These are phyloP conservation scores for Ibycter americanus DNA, from an alignment of 2,797 vertebrate species.

Conservation along the genomic window DNA sequence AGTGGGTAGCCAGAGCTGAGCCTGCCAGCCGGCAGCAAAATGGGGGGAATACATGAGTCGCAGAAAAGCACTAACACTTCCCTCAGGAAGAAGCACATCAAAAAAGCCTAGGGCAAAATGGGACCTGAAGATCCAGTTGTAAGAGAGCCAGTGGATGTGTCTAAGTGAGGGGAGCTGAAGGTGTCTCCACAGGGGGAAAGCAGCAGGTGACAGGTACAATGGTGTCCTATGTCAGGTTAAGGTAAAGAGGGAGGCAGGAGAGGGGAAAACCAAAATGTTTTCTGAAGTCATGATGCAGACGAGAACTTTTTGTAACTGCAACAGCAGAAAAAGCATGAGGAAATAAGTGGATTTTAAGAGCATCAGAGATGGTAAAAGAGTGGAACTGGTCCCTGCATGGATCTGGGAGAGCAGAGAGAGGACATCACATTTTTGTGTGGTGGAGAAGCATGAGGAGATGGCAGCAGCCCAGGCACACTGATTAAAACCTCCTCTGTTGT, in stretches of 20 bases:
- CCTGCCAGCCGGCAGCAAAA: fast-evolving
- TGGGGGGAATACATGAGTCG: not conserved
- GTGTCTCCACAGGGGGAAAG: not conserved
- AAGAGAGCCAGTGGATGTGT: not conserved
- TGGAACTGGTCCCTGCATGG: fast-evolving
- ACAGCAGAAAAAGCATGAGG: not conserved
- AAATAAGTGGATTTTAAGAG: not conserved
- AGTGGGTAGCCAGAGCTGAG: not conserved
- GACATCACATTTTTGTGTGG: fast-evolving
- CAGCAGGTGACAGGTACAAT: not conserved
- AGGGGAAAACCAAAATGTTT: not conserved
- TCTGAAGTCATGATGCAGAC: not conserved
- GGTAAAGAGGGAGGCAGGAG: not conserved
- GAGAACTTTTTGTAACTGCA: not conserved
- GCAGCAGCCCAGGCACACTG: not conserved
- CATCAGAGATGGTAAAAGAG: not conserved
- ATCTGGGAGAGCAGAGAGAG: not conserved
- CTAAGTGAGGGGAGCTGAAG: not conserved
- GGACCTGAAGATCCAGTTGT: not conserved
- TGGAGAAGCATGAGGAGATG: not conserved
- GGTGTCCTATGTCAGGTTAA: not conserved
- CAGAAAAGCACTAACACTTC: not conserved
- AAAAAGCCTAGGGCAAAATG: not conserved
- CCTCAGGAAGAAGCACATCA: not conserved
- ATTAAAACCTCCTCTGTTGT: not conserved